Evolutionary conservation across 2,113 vertebrate species (phyloP), one percentile per base, ranked within the genome.

Genomic region (Tupaia chinensis): DNA sequence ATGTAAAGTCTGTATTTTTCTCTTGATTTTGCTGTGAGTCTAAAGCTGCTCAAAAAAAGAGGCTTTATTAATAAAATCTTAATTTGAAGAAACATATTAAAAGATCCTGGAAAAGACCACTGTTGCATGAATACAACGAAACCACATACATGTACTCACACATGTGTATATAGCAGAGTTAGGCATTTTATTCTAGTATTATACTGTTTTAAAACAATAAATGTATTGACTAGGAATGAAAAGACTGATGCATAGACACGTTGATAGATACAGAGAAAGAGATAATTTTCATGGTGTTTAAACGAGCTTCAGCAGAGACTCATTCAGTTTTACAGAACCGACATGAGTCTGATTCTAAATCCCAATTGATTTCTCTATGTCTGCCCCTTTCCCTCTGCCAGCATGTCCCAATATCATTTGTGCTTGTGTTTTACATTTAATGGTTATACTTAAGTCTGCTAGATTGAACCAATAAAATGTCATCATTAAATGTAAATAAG

Each of bases 151-250:
- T 9, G 58, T 54, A 72, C 9, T 13, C 13, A 76, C 6, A 53
- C 1, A 60, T 22, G 29, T 5, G 9, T 8, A 17, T 54, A 23
- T 3, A n/a, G 4, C 1, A 66, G 19, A 60, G 1, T 32, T 20
- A 8, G 61, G 44, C 15, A 32, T 32, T 16, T 32, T 65, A 83
- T 74, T 76, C 29, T 60, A 72, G 44, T 32, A 83, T 63, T 44
- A 44, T 44, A 44, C 44, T 5, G 32, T 87, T 74, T 60, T 32
- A 72, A 58, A 66, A 68, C 1, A 19, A 68, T n/a, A 11, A 78
- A 17, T 19, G 7, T 80, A 76, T 56, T 58, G 19, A 29, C 25
- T 44, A 4, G 2, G 19, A 68, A 10, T 22, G n/a, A 20, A 90
- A 69, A 56, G 9, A 80, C n/a, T 29, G 6, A n/a, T 25, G 66